Evolutionary conservation across 1,140 invertebrate species (phyloP).

Genomic region (Cyclargus thomasi): DNA sequence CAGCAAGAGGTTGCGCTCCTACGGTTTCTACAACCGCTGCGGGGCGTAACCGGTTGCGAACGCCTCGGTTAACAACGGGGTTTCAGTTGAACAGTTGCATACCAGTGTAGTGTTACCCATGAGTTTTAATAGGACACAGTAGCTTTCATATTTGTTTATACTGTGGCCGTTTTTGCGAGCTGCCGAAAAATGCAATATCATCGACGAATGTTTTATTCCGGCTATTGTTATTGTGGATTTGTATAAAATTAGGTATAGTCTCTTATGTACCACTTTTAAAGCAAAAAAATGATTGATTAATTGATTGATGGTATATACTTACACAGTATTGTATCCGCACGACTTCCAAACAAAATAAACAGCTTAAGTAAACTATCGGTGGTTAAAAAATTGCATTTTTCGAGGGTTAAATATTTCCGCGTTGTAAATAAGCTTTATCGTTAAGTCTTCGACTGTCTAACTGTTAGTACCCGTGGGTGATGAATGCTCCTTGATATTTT

Average conservation of each 20-base stretch:
- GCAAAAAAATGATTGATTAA: too few relatives aligned
- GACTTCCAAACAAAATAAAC: too few relatives aligned
- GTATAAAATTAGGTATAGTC: too few relatives aligned
- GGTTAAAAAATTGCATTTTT: neutral
- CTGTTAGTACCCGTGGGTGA: conserved; percentile 14
- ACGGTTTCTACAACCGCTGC: conserved; percentile 41
- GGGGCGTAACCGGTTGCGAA: conserved; percentile 27
- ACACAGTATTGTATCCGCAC: too few relatives aligned
- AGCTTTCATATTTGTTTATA: conserved; percentile 8
- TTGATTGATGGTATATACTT: too few relatives aligned
- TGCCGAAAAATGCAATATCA: too few relatives aligned
- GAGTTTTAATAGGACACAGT: neutral
- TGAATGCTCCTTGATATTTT: conserved; percentile 19
- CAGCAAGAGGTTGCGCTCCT: conserved; percentile 38
- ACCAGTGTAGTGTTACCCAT: conserved; percentile 17
- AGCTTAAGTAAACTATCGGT: too few relatives aligned
- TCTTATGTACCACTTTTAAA: too few relatives aligned
- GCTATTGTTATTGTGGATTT: too few relatives aligned
- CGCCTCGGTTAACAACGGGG: conserved; percentile 34
- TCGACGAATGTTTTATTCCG: too few relatives aligned
- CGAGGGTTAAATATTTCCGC: neutral
- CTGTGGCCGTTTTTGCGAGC: neutral
- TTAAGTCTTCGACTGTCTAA: conserved; percentile 1
- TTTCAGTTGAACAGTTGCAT: conserved; percentile 7
- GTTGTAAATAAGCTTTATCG: conserved; percentile 3